Percentiles rank a stretch among this genome's conserved stretches.
Evolutionary conservation across 2,113 vertebrate genomes (phyloP).

Genomic region (Pionites leucogaster): DNA sequence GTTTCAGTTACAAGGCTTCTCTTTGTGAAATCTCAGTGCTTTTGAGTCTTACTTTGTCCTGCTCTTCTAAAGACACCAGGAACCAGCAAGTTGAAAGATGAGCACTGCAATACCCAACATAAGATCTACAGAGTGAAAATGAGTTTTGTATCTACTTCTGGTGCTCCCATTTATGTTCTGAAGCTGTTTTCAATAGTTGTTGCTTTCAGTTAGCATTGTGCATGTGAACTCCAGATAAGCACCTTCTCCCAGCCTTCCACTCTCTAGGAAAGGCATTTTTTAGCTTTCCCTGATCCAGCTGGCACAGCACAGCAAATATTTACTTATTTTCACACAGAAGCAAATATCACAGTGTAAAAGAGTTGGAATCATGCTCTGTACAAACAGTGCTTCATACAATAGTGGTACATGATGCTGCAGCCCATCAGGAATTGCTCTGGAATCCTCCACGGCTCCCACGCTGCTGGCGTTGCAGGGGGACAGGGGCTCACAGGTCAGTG

Average conservation of each 20-base stretch:
- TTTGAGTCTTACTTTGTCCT: neutral
- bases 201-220: neutral
- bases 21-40: neutral
- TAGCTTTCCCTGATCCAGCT: constrained; percentile 25
- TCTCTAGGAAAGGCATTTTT: neutral
- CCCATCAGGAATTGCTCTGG: neutral
- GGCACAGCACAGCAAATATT: constrained; percentile 51
- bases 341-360: constrained; percentile 5
- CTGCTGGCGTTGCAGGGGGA: neutral
- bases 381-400: neutral
- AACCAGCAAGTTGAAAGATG: neutral
- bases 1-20: neutral
- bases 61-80: neutral
- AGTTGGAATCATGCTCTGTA: neutral
- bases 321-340: constrained; percentile 33
- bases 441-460: neutral
- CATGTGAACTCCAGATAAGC: neutral
- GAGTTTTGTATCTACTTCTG: neutral
- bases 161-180: neutral
- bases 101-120: neutral
- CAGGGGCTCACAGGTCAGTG: neutral
- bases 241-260: constrained; percentile 34
- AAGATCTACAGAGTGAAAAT: neutral
- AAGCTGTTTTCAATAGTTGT: neutral
- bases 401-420: neutral